Evolutionary conservation across 2,888 invertebrate species (phyloP).

Genomic region (Capitulum mitella): DNA sequence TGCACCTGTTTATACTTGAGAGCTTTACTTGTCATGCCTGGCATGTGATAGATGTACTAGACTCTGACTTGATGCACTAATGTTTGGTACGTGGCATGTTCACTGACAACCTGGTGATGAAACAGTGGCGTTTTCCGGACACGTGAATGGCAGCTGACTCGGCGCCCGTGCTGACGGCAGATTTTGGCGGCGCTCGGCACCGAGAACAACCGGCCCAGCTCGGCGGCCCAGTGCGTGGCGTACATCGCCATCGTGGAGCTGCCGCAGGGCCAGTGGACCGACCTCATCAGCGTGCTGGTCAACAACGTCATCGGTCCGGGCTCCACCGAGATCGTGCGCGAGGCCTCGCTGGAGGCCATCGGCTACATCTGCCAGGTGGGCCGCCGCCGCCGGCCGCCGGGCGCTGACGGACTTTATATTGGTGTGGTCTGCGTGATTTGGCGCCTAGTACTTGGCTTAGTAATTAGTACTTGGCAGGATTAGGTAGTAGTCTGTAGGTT

Average conservation of each 20-base stretch:
- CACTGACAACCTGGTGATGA: not conserved
- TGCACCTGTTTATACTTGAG: too few species aligned
- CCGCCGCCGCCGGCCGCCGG: too few species aligned
- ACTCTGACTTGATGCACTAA: not conserved
- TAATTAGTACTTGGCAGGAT: too few species aligned
- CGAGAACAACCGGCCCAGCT: slow-evolving; percentile 88
- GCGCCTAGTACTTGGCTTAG: too few species aligned
- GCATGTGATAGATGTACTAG: not conserved
- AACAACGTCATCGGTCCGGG: slow-evolving; percentile 79
- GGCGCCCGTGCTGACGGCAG: too few species aligned
- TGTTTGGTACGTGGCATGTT: not conserved
- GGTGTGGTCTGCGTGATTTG: too few species aligned
- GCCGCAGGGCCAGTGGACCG: slow-evolving; percentile 84
- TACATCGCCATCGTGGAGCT: slow-evolving; percentile 96
- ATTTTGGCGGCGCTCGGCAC: slow-evolving; percentile 90
- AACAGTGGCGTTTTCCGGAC: not conserved
- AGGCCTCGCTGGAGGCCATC: slow-evolving; percentile 94
- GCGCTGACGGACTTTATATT: too few species aligned
- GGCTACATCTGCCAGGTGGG: slow-evolving; percentile 99
- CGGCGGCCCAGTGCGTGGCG: slow-evolving; percentile 98
- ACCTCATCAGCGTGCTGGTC: slow-evolving; percentile 77
- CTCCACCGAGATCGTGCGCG: slow-evolving; percentile 81
- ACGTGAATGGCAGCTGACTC: not conserved
- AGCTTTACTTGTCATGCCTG: slow-evolving; percentile 33
- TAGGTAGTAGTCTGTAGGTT: too few species aligned